Percentiles rank a stretch among this genome's conserved stretches.
These are phyloP conservation scores for Phoeniculus purpureus DNA, from an alignment of 2,797 vertebrate genomes.

Conservation along the genomic window DNA sequence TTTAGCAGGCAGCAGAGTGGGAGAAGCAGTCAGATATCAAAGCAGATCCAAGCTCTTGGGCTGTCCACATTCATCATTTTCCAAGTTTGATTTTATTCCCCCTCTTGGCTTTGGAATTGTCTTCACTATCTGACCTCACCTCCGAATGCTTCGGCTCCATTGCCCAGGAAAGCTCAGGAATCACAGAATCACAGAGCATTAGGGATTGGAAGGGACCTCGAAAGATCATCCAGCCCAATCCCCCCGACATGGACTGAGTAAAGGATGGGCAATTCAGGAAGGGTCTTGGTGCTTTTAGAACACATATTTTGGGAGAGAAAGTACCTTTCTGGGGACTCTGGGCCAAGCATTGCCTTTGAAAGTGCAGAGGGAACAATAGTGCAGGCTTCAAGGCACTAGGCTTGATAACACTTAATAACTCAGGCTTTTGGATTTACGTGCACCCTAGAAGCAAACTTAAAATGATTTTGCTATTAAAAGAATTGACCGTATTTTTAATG, in stretches of 20 bases:
- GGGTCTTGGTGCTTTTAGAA: not conserved
- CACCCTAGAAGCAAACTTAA: slow-evolving; percentile 42
- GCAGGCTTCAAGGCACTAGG: not conserved
- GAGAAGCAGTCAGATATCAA: slow-evolving; percentile 21
- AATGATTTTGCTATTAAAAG: slow-evolving; percentile 51
- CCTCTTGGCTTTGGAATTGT: not conserved
- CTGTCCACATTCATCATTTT: not conserved
- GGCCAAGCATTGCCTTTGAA: not conserved
- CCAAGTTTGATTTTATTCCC: not conserved
- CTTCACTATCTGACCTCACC: not conserved
- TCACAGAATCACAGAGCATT: not conserved
- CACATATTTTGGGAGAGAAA: not conserved
- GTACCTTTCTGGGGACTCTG: not conserved
- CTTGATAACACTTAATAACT: slow-evolving; percentile 16
- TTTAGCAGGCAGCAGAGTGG: slow-evolving; percentile 3
- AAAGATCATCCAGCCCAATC: no score
- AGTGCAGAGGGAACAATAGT: not conserved
- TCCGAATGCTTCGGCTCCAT: not conserved
- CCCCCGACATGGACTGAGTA: no score
- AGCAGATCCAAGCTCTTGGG: not conserved
- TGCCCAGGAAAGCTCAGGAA: not conserved
- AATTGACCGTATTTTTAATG: slow-evolving; percentile 51
- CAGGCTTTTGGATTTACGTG: slow-evolving; percentile 16
- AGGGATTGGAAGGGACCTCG: not conserved
- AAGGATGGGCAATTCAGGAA: not conserved